Evolutionary conservation across 2,888 invertebrate genomes (phyloP).

Genomic region (Melanostoma scalare): DNA sequence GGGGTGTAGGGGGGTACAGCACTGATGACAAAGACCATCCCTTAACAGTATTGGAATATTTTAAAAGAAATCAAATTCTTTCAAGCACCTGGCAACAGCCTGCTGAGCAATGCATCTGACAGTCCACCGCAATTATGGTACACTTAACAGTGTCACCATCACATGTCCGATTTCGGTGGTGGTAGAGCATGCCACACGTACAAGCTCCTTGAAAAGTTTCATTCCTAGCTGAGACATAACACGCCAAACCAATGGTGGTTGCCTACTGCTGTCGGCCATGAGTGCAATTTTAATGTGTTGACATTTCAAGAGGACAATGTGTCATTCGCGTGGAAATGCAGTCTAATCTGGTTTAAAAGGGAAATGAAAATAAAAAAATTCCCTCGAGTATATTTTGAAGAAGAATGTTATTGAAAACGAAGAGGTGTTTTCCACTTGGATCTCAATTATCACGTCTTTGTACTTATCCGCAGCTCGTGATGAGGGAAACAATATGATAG

Average conservation of each 20-base stretch:
- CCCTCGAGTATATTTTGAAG: constrained; percentile 6
- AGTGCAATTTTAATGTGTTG: constrained; percentile 38
- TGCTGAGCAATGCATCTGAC: constrained; percentile 38
- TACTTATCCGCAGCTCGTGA: constrained; percentile 31
- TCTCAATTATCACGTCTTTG: constrained; percentile 66
- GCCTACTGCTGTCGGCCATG: not conserved
- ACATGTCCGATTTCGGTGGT: constrained; percentile 49
- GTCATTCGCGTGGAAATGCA: constrained; percentile 35
- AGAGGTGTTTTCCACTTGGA: constrained; percentile 35
- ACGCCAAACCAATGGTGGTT: constrained; percentile 16
- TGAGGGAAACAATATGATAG: constrained; percentile 41
- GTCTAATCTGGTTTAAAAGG: constrained; percentile 33
- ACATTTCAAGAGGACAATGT: constrained; percentile 22
- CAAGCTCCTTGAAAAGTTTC: constrained; percentile 59
- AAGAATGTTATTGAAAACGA: constrained; percentile 31
- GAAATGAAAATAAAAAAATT: constrained; percentile 14
- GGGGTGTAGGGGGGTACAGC: too few species aligned
- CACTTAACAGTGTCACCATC: constrained; percentile 51
- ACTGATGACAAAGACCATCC: too few species aligned
- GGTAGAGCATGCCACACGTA: constrained; percentile 46
- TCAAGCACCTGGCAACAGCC: constrained; percentile 4
- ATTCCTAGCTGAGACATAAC: constrained; percentile 35
- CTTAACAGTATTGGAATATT: too few species aligned
- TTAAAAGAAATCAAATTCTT: too few species aligned
- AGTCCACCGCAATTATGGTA: constrained; percentile 62